Percentiles rank a stretch among this genome's conserved stretches.
phyloP scores from a whole-genome alignment of 2,113 vertebrate species.

The Aptenodytes patagonicus region DNA sequence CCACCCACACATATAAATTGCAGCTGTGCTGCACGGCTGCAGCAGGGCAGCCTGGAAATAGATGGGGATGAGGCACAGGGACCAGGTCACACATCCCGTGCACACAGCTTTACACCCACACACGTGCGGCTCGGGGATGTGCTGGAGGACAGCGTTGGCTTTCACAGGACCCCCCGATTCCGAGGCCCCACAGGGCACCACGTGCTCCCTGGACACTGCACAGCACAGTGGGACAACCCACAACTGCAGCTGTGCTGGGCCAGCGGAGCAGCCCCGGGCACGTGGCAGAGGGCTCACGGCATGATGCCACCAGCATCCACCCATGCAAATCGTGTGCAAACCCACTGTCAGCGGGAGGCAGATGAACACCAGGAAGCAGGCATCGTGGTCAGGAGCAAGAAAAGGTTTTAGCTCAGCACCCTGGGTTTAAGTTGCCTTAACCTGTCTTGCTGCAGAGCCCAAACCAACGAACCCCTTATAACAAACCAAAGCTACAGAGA shows the following conservation, averaged over 20 bases:
- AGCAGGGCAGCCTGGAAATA: neutral
- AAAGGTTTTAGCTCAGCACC: neutral
- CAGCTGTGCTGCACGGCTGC: neutral
- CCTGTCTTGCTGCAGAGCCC: neutral
- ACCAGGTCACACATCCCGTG: neutral
- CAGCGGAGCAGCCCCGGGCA: neutral
- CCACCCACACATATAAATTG: neutral
- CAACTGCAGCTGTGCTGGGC: neutral
- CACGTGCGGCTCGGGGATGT: accelerated
- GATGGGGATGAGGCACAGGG: no score
- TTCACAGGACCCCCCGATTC: neutral
- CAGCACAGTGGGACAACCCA: neutral
- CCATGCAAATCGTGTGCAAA: accelerated
- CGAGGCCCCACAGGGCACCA: accelerated
- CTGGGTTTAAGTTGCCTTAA: neutral
- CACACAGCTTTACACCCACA: neutral
- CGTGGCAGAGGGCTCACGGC: accelerated
- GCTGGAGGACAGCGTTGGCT: accelerated
- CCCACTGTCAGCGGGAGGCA: neutral
- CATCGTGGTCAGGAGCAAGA: accelerated
- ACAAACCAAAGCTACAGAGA: neutral
- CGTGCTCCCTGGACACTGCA: neutral
- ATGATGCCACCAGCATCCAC: neutral
- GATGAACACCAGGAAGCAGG: neutral
- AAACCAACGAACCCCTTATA: neutral